phyloP scores from a whole-genome alignment of 2,888 invertebrate genomes.

The Marasmarcha lunaedactyla region DNA sequence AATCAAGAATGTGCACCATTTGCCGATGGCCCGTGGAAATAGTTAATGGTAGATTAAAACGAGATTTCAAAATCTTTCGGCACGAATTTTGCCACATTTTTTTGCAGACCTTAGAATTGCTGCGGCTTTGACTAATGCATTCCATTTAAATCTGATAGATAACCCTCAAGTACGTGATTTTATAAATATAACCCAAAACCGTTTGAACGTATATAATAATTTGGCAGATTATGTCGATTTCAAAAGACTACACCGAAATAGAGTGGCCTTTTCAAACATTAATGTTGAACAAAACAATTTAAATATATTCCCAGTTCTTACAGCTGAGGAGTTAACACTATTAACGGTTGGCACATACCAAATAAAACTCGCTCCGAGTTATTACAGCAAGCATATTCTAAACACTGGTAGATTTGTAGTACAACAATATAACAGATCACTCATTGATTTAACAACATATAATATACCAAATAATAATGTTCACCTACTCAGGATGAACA shows the following conservation, averaged over 20 bases:
- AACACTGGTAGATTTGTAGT: conserved; percentile 7
- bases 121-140: conserved; percentile 10
- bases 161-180: conserved; percentile 8
- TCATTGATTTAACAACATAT: conserved; percentile 4
- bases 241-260: conserved; percentile 6
- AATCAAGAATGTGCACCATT: too few relatives aligned
- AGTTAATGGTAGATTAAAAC: too few relatives aligned
- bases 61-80: neutral
- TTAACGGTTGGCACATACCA: neutral
- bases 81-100: conserved; percentile 3
- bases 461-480: conserved; percentile 5
- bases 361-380: conserved; percentile 9
- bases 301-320: conserved; percentile 7
- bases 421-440: conserved; percentile 8
- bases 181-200: conserved; percentile 9
- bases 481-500: conserved; percentile 7
- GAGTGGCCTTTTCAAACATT: conserved; percentile 4
- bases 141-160: conserved; percentile 8
- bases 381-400: conserved; percentile 7
- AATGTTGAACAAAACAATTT: conserved; percentile 5
- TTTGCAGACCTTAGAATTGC: conserved; percentile 10
- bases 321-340: conserved; percentile 3
- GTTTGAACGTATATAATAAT: conserved; percentile 7
- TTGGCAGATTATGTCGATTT: conserved; percentile 9
- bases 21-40: too few relatives aligned